Conservation (phyloP, 2,888 invertebrate genomes). For the Tinea pellionella region DNA sequence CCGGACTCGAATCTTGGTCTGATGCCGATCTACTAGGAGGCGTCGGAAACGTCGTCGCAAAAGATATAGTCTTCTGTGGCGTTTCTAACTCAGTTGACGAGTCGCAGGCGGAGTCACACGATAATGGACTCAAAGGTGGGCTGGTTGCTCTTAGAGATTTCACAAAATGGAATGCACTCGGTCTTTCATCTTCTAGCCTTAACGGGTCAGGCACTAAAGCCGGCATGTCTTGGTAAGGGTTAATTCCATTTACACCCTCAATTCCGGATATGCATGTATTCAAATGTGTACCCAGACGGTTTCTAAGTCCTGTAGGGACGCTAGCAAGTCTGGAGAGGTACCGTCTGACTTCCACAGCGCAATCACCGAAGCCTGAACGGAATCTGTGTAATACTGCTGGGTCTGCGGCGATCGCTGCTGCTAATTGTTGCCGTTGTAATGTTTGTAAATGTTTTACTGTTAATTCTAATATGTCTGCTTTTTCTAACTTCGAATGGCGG, state of each 20-base stretch:
- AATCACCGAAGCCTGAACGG: slow-evolving; percentile 89
- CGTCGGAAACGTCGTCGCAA: slow-evolving; percentile 58
- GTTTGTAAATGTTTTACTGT: slow-evolving; percentile 93
- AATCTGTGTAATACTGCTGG: slow-evolving; percentile 87
- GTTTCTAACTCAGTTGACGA: slow-evolving; percentile 66
- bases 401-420: slow-evolving; percentile 84
- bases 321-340: slow-evolving; percentile 76
- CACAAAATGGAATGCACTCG: slow-evolving; percentile 57
- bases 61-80: slow-evolving; percentile 55
- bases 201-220: slow-evolving; percentile 61
- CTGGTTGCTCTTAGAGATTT: slow-evolving; percentile 62
- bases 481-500: slow-evolving; percentile 93
- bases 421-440: slow-evolving; percentile 87
- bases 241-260: slow-evolving; percentile 20
- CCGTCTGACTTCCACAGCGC: slow-evolving; percentile 84
- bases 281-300: slow-evolving; percentile 75
- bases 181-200: slow-evolving; percentile 51
- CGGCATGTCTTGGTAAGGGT: too few relatives aligned
- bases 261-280: slow-evolving; percentile 73
- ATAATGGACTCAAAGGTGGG: slow-evolving; percentile 78
- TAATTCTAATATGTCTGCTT: slow-evolving; percentile 95
- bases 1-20: slow-evolving; percentile 62
- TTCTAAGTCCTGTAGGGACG: slow-evolving; percentile 67
- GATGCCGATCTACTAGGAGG: slow-evolving; percentile 72
- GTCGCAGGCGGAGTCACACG: slow-evolving; percentile 77